A percentile compares a stretch with the other conserved stretches of the same genome.
These are phyloP conservation scores for Phalloptychus januarius DNA, from an alignment of 2,797 vertebrate genomes.

Conservation along the genomic window DNA sequence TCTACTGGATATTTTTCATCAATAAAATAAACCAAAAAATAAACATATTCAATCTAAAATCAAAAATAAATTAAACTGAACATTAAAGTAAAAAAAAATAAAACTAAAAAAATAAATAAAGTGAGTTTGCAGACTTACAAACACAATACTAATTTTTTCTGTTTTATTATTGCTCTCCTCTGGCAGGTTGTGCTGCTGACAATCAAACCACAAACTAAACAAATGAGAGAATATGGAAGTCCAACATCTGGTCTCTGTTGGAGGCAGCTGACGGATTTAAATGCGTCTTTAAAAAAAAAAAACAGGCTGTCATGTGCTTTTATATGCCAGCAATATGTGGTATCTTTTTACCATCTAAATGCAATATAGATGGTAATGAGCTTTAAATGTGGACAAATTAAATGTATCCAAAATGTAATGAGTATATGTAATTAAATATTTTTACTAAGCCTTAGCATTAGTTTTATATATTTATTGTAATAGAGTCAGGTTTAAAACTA, in stretches of 20 bases:
- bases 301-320: background rate
- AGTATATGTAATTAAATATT: background rate
- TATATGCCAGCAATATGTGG: background rate
- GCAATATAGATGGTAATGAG: too few species aligned
- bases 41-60: background rate
- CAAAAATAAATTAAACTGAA: background rate
- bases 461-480: background rate
- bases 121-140: background rate
- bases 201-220: conserved; percentile 38
- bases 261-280: conserved; percentile 7
- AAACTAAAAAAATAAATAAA: too few species aligned
- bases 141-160: too few species aligned
- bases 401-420: background rate
- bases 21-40: background rate
- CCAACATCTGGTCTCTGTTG: conserved; percentile 51
- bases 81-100: background rate
- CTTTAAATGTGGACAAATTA: background rate
- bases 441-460: background rate
- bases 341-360: background rate
- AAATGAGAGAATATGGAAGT: conserved; percentile 38
- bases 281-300: background rate
- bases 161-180: background rate
- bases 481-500: background rate
- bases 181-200: background rate
- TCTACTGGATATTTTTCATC: background rate